A percentile compares a stretch with the other conserved stretches of the same genome.
These are phyloP conservation scores for Pleuronectes platessa DNA, from an alignment of 2,113 vertebrate species.

Conservation along the genomic window DNA sequence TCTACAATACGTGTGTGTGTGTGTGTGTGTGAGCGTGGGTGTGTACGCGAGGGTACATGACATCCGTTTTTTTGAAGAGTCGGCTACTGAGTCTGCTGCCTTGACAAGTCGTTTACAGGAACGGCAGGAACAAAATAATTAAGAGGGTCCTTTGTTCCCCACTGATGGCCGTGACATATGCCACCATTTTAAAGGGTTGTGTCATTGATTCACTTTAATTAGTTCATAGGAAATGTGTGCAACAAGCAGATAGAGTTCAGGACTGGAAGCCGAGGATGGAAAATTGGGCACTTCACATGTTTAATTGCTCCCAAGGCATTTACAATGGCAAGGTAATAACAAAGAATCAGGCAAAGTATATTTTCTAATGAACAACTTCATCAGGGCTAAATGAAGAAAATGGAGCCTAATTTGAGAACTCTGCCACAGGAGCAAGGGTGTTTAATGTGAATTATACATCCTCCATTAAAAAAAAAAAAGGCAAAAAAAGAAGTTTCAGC, in stretches of 20 bases:
- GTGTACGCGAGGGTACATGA: constrained; percentile 39
- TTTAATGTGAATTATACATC: constrained; percentile 72
- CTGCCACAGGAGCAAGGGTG: constrained; percentile 61
- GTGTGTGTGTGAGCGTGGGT: constrained; percentile 13
- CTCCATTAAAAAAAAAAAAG: constrained; percentile 35
- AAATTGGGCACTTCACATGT: constrained; percentile 79
- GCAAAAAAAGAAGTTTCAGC: constrained; percentile 29
- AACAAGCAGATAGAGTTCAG: constrained; percentile 76
- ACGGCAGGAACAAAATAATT: constrained; percentile 82
- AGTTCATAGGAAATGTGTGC: constrained; percentile 76
- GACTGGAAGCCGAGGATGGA: constrained; percentile 68
- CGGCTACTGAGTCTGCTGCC: constrained; percentile 57
- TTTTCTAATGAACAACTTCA: constrained; percentile 76
- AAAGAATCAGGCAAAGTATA: constrained; percentile 70
- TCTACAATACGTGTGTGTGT: constrained; percentile 29
- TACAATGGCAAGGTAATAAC: constrained; percentile 73
- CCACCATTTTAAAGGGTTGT: constrained; percentile 79
- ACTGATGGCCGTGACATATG: constrained; percentile 78
- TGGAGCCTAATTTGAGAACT: constrained; percentile 73
- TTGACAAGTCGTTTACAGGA: constrained; percentile 79
- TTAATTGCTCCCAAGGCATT: constrained; percentile 82
- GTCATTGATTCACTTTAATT: constrained; percentile 86
- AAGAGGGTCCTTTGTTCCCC: constrained; percentile 79
- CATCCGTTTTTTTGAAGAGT: constrained; percentile 63
- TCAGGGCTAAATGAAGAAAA: constrained; percentile 72